Evolutionary conservation across 2,797 vertebrate species (phyloP).

Genomic region (Pygocentrus nattereri): DNA sequence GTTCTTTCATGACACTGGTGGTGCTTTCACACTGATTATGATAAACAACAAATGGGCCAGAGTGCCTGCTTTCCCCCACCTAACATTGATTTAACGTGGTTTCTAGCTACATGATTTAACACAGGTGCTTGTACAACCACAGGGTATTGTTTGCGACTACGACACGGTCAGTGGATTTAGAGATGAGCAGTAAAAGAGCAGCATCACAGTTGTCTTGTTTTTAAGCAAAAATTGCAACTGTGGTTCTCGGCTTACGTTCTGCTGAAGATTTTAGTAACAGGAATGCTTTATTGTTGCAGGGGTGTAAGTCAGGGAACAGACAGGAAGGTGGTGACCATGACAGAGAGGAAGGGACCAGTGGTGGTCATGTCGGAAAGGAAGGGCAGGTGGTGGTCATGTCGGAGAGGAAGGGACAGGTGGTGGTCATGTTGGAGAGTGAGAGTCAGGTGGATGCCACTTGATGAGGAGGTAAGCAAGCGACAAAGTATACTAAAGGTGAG

Average conservation of each 20-base stretch:
- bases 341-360: background rate
- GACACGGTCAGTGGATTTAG: too few relatives aligned
- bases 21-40: too few relatives aligned
- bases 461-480: background rate
- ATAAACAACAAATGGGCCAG: too few relatives aligned
- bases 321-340: background rate
- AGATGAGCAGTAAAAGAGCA: too few relatives aligned
- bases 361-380: background rate
- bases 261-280: background rate
- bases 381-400: background rate
- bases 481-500: background rate
- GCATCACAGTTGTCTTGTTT: too few relatives aligned
- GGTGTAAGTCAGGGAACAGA: background rate
- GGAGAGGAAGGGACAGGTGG: background rate
- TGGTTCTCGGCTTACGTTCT: background rate
- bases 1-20: background rate
- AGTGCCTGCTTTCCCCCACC: too few relatives aligned
- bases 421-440: background rate
- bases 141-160: too few relatives aligned
- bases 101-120: too few relatives aligned
- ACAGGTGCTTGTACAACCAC: too few relatives aligned
- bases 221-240: too few relatives aligned
- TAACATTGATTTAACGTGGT: too few relatives aligned
- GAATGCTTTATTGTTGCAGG: background rate
- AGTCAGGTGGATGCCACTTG: background rate